Conservation (phyloP, 2,797 vertebrate species). For the Fundulus diaphanus region DNA sequence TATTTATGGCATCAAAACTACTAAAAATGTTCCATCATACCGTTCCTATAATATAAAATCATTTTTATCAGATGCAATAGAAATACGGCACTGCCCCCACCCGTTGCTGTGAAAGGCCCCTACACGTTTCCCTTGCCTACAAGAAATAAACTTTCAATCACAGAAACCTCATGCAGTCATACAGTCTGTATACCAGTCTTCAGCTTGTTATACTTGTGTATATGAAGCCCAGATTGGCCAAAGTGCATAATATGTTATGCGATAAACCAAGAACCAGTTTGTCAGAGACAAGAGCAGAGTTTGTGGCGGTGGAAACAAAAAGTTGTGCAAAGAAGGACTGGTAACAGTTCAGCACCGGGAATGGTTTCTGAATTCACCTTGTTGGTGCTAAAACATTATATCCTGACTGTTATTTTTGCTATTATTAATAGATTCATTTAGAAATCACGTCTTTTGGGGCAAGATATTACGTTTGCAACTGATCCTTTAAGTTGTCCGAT, state of each 20-base stretch:
- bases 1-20: not conserved
- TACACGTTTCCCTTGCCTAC: not conserved
- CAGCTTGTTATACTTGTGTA: not conserved
- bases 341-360: too few species aligned
- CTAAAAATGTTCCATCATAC: not conserved
- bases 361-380: not conserved
- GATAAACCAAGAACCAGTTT: too few species aligned
- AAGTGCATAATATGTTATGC: not conserved
- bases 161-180: too few species aligned
- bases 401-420: not conserved
- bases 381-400: not conserved
- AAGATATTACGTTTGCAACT: not conserved
- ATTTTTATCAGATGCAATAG: not conserved
- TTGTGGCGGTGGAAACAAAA: too few species aligned
- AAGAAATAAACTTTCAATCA: not conserved
- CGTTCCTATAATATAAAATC: not conserved
- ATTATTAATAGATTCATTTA: not conserved
- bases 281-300: not conserved
- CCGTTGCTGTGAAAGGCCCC: not conserved
- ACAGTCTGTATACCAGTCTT: not conserved
- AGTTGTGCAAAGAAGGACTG: too few species aligned
- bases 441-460: not conserved
- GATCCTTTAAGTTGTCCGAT: not conserved
- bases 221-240: not conserved
- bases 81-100: not conserved